Base-by-base conservation (phyloP, 2,888 invertebrate species). In the Rhyacophila evoluta region DNA sequence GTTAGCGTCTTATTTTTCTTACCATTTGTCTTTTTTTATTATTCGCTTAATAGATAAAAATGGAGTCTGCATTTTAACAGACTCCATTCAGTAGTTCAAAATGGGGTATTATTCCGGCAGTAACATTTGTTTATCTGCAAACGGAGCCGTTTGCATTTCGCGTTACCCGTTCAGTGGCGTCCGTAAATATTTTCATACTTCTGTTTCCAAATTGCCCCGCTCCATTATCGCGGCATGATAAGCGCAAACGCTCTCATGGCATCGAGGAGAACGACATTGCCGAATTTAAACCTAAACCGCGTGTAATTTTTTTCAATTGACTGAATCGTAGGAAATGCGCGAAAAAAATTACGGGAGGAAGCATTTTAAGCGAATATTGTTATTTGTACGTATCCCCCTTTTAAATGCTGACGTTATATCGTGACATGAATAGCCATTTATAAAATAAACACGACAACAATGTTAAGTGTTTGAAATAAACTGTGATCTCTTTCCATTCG, bases 261-360 rank as follows among this genome's bases (percentile, higher is more conserved):
- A 12, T 15, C 12, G 55, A 55, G 15, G 8, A 12, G 10, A 55
- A 25, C 55, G 55, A 19, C 55, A 19, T 55, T 55, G 19, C 55
- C 55, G 19, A 55, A 55, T 55, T 55, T 55, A 55, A 55, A 55
- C 55, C 19, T 55, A 25, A 55, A 55, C 55, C 55, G 55, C 55
- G 55, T 55, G 55, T 55, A 55, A 55, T 55, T 55, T 55, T 10
- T 55, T 55, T 55, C 55, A 55, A 55, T 55, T 55, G 55, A 19
- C 55, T 25, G 55, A 55, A 55, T 55, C 55, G 55, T 55, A 2
- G 29, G 29, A 33, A 33, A 33, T 33, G 29, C 55, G 3, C 55
- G 25, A 25, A 25, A 25, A 41, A 41, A 55, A 55, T 19, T 8
- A 25, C 15, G 55, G 19, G 55, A 55, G 12, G 12, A 55, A 25